Conservation (phyloP, 2,113 vertebrate genomes). For the Hyperoodon ampullatus region DNA sequence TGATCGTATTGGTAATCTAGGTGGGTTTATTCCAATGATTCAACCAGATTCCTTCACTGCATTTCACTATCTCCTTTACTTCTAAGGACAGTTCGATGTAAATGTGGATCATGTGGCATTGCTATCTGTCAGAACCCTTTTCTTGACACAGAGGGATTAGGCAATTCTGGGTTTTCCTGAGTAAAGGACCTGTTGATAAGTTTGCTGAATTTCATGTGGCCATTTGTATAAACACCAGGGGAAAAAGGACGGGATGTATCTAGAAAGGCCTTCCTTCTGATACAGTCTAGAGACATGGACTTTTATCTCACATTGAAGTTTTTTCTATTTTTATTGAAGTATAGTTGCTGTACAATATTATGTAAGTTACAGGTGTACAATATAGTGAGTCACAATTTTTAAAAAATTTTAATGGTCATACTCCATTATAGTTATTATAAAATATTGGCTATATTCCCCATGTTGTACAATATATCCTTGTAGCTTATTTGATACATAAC, state of each 20-base stretch:
- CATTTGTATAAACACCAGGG: neutral
- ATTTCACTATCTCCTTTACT: neutral
- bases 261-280: neutral
- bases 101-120: neutral
- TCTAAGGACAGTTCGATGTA: neutral
- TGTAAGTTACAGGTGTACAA: neutral
- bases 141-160: neutral
- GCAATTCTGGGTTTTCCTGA: neutral
- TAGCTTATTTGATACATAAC: neutral
- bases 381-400: neutral
- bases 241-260: neutral
- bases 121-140: neutral
- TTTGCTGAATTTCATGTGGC: neutral
- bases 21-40: neutral
- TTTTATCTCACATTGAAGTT: neutral
- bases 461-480: neutral
- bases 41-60: neutral
- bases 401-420: neutral
- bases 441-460: neutral
- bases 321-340: neutral
- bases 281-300: neutral
- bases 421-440: neutral
- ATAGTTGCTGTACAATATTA: neutral
- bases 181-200: neutral
- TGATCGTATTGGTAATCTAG: conserved; percentile 5